phyloP scores from a whole-genome alignment of 2,113 vertebrate species.

The Grammomys dolichurus region DNA sequence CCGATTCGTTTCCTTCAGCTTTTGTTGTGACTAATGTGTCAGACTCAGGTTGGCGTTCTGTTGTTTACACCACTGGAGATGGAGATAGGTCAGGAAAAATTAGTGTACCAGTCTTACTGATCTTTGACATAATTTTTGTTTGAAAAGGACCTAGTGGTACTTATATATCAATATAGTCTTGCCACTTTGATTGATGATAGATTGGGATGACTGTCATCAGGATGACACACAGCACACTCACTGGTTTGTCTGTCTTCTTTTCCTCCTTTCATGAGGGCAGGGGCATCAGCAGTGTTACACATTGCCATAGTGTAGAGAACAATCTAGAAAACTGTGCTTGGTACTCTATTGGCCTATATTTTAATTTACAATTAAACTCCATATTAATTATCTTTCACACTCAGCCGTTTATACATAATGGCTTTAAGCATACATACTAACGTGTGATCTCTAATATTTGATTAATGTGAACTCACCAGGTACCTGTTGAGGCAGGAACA shows the following conservation, averaged over 20 bases:
- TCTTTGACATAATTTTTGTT: conserved; percentile 46
- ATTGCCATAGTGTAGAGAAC: not conserved
- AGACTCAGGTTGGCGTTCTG: too few relatives aligned
- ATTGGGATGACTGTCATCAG: not conserved
- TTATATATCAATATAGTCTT: not conserved
- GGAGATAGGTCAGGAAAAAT: not conserved
- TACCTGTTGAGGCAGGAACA: conserved; percentile 39
- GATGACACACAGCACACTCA: not conserved
- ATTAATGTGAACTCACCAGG: not conserved
- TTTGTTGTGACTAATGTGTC: too few relatives aligned
- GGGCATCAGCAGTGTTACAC: not conserved
- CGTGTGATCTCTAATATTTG: conserved; percentile 21
- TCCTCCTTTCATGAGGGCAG: not conserved
- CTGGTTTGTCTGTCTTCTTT: not conserved
- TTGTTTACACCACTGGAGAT: too few relatives aligned
- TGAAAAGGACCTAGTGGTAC: conserved; percentile 8
- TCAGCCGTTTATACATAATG: not conserved
- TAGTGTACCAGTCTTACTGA: not conserved
- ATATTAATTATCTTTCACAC: not conserved
- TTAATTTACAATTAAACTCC: not conserved
- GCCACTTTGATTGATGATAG: conserved; percentile 26
- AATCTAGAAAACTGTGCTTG: not conserved
- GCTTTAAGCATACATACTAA: not conserved
- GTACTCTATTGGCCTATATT: not conserved
- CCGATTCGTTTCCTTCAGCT: too few relatives aligned